These are phyloP conservation scores for Zosterops pallidus DNA, from an alignment of 2,113 vertebrate genomes.

Conservation along the genomic window DNA sequence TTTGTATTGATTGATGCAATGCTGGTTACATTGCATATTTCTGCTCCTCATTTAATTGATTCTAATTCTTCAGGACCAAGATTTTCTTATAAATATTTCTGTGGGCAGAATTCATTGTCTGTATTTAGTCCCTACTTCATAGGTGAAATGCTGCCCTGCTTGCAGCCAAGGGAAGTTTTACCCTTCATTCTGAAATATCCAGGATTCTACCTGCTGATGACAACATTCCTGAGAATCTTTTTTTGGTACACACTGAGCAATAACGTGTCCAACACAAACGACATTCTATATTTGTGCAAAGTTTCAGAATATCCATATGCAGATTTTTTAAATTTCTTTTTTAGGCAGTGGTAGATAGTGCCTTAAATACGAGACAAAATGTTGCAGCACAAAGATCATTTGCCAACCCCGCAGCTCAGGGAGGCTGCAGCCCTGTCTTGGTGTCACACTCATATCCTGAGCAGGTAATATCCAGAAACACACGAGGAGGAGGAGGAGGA, in stretches of 20 bases:
- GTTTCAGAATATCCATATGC: neutral
- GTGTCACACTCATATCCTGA: neutral
- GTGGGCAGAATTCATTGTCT: neutral
- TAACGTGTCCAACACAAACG: rapidly evolving
- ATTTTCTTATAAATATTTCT: neutral
- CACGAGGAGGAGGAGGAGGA: neutral
- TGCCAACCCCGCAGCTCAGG: neutral
- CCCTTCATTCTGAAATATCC: neutral
- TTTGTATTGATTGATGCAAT: constrained; percentile 25
- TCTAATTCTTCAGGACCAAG: neutral
- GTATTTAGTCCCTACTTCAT: neutral
- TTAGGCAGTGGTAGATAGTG: neutral
- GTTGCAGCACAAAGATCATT: neutral
- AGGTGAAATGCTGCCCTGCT: neutral
- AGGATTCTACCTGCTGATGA: neutral
- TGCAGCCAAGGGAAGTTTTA: neutral
- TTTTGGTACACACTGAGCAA: neutral
- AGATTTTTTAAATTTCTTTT: neutral
- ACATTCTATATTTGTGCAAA: neutral
- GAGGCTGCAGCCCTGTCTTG: neutral
- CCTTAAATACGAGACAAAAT: rapidly evolving
- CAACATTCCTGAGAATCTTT: neutral
- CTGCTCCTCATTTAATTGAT: neutral
- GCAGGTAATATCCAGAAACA: constrained; percentile 12
- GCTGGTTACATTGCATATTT: neutral